A percentile compares a stretch with the other conserved stretches of the same genome.
These are phyloP conservation scores for Plecturocebus donacophilus DNA, from an alignment of 2,113 vertebrate genomes.

Conservation along the genomic window DNA sequence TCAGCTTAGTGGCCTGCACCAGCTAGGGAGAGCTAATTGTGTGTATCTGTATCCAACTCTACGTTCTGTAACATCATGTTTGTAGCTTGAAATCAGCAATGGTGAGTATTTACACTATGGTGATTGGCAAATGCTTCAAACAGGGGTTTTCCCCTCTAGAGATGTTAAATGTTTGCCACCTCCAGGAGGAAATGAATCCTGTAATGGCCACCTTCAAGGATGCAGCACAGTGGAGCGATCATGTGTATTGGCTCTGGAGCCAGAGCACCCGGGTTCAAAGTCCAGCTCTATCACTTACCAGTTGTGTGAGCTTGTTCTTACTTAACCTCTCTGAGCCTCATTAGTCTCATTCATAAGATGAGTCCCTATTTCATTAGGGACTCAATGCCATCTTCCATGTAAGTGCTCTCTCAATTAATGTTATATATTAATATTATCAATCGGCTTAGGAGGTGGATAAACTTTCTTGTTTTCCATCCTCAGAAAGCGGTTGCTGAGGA, in stretches of 20 bases:
- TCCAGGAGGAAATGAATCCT: neutral
- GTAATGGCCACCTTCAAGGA: neutral
- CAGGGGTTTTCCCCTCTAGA: neutral
- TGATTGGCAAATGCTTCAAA: neutral
- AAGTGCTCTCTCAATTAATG: neutral
- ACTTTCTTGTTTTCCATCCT: neutral
- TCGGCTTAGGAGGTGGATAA: neutral
- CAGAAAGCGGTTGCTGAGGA: neutral
- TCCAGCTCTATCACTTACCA: neutral
- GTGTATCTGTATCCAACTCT: too few species aligned
- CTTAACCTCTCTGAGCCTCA: neutral
- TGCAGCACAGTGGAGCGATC: too few species aligned
- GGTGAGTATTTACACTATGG: neutral
- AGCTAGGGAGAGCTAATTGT: neutral
- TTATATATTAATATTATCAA: neutral
- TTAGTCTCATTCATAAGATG: neutral
- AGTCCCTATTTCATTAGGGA: neutral
- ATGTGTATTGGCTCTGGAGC: neutral
- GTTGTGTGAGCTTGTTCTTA: neutral
- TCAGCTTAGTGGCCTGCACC: neutral
- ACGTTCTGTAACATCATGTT: neutral
- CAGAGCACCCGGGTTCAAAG: neutral
- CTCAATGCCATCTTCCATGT: neutral
- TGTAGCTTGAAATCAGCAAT: neutral
- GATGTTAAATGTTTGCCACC: neutral